phyloP scores from a whole-genome alignment of 1,140 invertebrate genomes.

The Eumaeus atala region DNA sequence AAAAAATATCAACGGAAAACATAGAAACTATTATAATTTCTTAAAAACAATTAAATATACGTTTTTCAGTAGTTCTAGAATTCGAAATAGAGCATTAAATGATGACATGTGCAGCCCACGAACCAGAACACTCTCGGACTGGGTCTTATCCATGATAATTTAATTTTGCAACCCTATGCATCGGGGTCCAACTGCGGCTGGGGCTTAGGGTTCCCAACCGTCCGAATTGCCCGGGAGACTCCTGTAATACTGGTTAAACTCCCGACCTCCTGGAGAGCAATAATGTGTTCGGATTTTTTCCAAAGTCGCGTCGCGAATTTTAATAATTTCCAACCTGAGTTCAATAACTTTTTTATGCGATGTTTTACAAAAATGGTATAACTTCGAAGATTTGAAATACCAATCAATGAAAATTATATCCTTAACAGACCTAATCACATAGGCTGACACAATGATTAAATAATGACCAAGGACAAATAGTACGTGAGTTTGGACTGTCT shows the following conservation, averaged over 20 bases:
- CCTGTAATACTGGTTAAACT: constrained; percentile 17
- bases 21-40: no score
- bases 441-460: constrained; percentile 13
- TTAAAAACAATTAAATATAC: no score
- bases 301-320: no score
- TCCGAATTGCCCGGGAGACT: constrained; percentile 18
- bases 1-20: no score
- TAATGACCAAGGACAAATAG: constrained; percentile 21
- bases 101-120: no score
- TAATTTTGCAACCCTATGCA: no score
- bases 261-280: constrained; percentile 14
- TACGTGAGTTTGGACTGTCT: constrained; percentile 22
- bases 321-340: constrained; percentile 12
- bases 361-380: constrained; percentile 22
- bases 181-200: no score
- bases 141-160: no score
- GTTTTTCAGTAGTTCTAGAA: no score
- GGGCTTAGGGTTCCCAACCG: constrained; percentile 18
- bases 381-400: constrained; percentile 22
- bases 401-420: constrained; percentile 22
- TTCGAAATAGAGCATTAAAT: no score
- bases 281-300: constrained; percentile 20
- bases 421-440: constrained; percentile 21
- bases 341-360: constrained; percentile 20
- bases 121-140: no score